Evolutionary conservation across 2,888 invertebrate species (phyloP), one percentile per base, ranked within the genome.

Genomic region (Cataglyphis altisquamis): DNA sequence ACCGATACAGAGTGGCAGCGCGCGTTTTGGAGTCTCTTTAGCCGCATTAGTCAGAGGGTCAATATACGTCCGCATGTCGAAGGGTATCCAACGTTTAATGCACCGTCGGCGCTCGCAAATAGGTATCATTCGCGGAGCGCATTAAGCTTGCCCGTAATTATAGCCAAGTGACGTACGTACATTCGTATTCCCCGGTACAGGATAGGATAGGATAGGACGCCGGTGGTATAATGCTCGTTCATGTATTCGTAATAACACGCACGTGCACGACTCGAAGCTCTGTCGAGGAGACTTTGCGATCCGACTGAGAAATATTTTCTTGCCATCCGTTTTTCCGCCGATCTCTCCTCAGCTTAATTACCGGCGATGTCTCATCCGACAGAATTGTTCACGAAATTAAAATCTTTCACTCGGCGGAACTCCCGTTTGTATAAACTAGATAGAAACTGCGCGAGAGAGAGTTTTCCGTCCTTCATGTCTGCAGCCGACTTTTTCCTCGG

Each of bases 91-190:
- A 12, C 32, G 45, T 77, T 52, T 52, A 70, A 78, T 80, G 64
- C 57, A 63, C 48, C 45, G 41, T 48, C 52, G 41, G 32, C 10
- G 63, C 85, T 74, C 77, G 85, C 83, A 81, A 86, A 86, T 86
- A 78, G 68, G 68, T 78, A 86, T 85, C 83, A 83, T 81, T 86
- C 84, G 83, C 82, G 41, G 86, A 8, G 70, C 60, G 67, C 81
- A 86, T 87, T 86, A 87, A 87, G 75, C 84, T 82, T 75, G 66
- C 57, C 55, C 62, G 72, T 84, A 87, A 86, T 87, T 84, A 86
- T 62, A 15, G 75, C 67, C 77, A 83, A 86, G 67, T 72, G 83
- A 84, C 70, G 82, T 57, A 64, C 41, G 41, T 72, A 60, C 36
- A 18, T 77, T 57, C 18, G 39, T 39, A 72, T 39, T 57, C 25